Evolutionary conservation across 2,113 vertebrate species (phyloP), one percentile per base, ranked within the genome.

Genomic region (Tricholaema leucomelas): DNA sequence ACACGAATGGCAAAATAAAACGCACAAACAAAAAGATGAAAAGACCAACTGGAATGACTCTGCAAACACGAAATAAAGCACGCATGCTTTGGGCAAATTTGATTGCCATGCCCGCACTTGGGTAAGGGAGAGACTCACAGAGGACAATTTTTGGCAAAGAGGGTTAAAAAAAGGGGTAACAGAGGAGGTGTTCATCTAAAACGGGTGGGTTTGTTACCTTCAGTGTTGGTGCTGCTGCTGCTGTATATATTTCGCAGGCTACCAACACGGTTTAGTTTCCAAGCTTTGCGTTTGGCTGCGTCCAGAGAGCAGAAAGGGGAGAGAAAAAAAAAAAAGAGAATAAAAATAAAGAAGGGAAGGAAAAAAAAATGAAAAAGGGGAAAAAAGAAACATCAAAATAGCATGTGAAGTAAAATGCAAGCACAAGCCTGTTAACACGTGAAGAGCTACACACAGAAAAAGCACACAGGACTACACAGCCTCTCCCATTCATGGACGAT

Each of bases 231-330:
- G 96, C 98, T 98, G 97, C 98, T 98, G 98, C 97, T 98, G 98
- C 97, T 97, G 98, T 99, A 98, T 97, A 99, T 98, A 98, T 98
- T 98, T 98, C 98, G 98, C 97, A 99, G 98, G 97, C 99, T 99
- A 98, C 98, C 98, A 96, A 99, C 98, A 96, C 98, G 98, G 96
- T 98, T 99, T 97, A 99, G 98, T 98, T 98, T 99, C 98, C 99
- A 99, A 67, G 98, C 98, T 98, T 97, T 99, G 98, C 98, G 98
- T 96, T 98, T 99, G 98, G 98, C 99, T 99, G 98, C 98, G 56
- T 98, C 98, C 98, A 97, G 98, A 98, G 85, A 98, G 98, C 98
- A 98, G 97, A 97, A 94, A 96, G 95, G 96, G 97, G 88, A 95
- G 91, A 96, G 86, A 95, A 66, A 93, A 91, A 88, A 95, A 90